phyloP scores from a whole-genome alignment of 2,888 invertebrate species.

The Geophilus truncorum region DNA sequence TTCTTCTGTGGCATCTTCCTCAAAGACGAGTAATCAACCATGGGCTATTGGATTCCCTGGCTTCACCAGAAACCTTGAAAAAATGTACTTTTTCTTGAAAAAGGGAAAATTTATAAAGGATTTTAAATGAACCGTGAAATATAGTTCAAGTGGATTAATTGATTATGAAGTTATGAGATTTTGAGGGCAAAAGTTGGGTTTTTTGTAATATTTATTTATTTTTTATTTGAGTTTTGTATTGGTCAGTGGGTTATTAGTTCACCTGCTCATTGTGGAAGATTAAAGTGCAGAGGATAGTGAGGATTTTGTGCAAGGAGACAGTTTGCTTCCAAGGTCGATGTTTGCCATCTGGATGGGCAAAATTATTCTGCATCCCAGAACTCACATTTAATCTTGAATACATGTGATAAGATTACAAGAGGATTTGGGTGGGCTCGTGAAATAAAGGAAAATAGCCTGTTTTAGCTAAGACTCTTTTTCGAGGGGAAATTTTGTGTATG shows the following conservation, averaged over 20 bases:
- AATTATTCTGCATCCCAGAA: slow-evolving; percentile 4
- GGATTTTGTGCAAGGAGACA: neutral
- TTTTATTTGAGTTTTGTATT: neutral
- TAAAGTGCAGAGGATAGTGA: neutral
- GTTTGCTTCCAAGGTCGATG: slow-evolving; percentile 5
- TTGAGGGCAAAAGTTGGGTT: neutral
- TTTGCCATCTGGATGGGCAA: neutral
- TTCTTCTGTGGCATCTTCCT: neutral
- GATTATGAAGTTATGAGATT: neutral
- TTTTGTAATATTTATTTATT: neutral
- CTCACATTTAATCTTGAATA: neutral
- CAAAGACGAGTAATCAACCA: neutral
- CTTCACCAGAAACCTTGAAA: neutral
- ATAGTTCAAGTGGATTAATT: slow-evolving; percentile 5
- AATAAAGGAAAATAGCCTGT: neutral
- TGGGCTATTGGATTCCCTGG: neutral
- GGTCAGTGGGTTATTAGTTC: neutral
- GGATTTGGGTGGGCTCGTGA: slow-evolving; percentile 1
- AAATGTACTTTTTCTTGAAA: neutral
- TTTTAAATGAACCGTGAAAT: neutral
- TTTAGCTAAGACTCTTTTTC: neutral
- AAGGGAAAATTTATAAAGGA: neutral
- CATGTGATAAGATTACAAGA: neutral
- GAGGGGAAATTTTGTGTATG: neutral
- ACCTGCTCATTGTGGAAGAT: neutral